Evolutionary conservation across 1,140 invertebrate species (phyloP), one percentile per base, ranked within the genome.

Genomic region (Venturia canescens): DNA sequence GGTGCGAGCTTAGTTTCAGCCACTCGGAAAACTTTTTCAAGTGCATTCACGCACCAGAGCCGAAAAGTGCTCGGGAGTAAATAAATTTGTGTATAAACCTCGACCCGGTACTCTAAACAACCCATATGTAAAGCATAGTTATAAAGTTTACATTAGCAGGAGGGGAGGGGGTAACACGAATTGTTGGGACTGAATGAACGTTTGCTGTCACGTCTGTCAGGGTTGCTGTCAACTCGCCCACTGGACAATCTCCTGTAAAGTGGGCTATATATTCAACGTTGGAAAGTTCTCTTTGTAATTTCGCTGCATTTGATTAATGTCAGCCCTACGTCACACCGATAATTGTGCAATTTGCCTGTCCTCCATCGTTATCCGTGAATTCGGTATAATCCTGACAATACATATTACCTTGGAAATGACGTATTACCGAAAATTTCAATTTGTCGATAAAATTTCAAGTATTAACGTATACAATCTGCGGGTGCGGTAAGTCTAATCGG

Each of bases 211-310:
- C 31, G 66, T 31, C 27, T 69, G 29, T 69, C 29, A 69, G 66
- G 29, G 27, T 21, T 69, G 13, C 66, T 31, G 27, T 69, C 66
- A 26, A 63, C 13, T 11, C 66, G 16, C 27, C 18, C 66, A 1
- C 9, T 29, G 66, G 66, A 34, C 66, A 69, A 69, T 11, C 27
- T 18, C 1, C 18, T 31, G 66, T 31, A 31, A 69, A 53, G 48
- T 74, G 44, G 53, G 63, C 53, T 6, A 69, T 69, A 69, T 18
- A 69, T 31, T n/a, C 16, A 69, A 69, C 29, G 29, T 27, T 88
- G 87, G 88, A 90, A 91, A 90, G 88, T 90, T 90, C 87, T 81
- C 88, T 69, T 31, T 89, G 86, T 88, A 88, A 89, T 88, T 88
- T 83, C 84, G 82, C 53, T 76, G 82, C 85, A 86, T 89, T 90